Base-by-base conservation (phyloP, 2,888 invertebrate genomes). In the Mythimna vitellina region DNA sequence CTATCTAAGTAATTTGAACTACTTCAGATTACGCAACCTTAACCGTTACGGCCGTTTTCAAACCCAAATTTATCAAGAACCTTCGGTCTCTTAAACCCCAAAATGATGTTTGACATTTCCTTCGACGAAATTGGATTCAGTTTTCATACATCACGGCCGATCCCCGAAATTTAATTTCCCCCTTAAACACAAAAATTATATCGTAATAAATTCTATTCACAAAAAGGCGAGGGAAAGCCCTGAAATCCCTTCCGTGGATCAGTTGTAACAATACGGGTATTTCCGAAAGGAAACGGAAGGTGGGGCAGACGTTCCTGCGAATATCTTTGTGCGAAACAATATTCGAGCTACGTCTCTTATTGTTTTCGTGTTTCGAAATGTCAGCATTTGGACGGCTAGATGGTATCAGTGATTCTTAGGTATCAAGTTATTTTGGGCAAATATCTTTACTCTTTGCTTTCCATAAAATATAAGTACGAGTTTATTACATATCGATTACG, bases 241-340 rank as follows among this genome's bases (percentile, higher is more conserved):
- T 74, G 65, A 76, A 77, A 85, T 86, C 87, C 88, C 83, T 86
- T 84, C 81, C 83, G 78, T 76, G 80, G 84, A 86, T 87, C 80
- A 79, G 77, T 86, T 77, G 73, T 78, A 89, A 90, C 89, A 91
- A 91, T 90, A 82, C 84, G 83, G 81, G 78, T 68, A 80, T 86
- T 88, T 89, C 90, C 90, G 83, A 57, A 62, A 75, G 88, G 87
- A 87, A 88, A 69, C 88, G 88, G 88, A 89, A 90, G 86, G 85
- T 86, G 74, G 75, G 82, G 79, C 89, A 87, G 89, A 86, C 86
- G 89, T 80, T 85, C 64, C 76, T 65, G 60, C 82, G 86, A 89
- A 90, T 87, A 87, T 87, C 88, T 86, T 87, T 89, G 84, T 86
- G 58, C 10, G 62, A 60, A 75, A 80, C 63, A 70, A 74, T 82